These are phyloP conservation scores for Oncorhynchus mykiss DNA, from an alignment of 2,113 vertebrate species.

Conservation along the genomic window DNA sequence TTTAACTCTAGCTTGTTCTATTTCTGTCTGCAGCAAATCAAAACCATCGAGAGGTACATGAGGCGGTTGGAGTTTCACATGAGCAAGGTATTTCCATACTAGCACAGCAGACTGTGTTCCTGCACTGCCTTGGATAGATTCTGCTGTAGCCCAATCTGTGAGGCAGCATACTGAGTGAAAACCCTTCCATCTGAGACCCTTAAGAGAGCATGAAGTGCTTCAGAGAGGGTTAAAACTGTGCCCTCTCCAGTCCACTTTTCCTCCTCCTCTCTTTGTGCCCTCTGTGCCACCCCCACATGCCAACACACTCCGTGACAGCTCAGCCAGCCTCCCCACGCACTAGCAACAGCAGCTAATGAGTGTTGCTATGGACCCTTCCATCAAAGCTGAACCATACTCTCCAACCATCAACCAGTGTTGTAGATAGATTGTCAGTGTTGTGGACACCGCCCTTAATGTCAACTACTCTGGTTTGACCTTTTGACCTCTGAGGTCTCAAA, in stretches of 20 bases:
- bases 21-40: slow-evolving; percentile 89
- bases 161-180: no score
- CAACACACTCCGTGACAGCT: neutral
- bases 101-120: neutral
- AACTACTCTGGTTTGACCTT: neutral
- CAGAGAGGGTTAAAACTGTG: neutral
- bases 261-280: no score
- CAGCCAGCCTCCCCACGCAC: neutral
- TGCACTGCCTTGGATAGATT: no score
- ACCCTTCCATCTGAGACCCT: no score
- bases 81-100: slow-evolving; percentile 80
- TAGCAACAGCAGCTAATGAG: no score
- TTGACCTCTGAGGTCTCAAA: neutral
- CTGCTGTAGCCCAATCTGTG: no score
- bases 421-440: no score
- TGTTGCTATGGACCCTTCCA: neutral
- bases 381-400: neutral
- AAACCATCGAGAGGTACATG: slow-evolving; percentile 92
- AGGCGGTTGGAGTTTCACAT: slow-evolving; percentile 98
- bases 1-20: neutral
- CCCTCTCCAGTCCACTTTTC: neutral
- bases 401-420: no score
- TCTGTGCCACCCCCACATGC: neutral
- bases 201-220: neutral
- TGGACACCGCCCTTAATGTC: no score